These are phyloP conservation scores for Harpalus rubripes DNA, from an alignment of 2,888 invertebrate species.

Conservation along the genomic window DNA sequence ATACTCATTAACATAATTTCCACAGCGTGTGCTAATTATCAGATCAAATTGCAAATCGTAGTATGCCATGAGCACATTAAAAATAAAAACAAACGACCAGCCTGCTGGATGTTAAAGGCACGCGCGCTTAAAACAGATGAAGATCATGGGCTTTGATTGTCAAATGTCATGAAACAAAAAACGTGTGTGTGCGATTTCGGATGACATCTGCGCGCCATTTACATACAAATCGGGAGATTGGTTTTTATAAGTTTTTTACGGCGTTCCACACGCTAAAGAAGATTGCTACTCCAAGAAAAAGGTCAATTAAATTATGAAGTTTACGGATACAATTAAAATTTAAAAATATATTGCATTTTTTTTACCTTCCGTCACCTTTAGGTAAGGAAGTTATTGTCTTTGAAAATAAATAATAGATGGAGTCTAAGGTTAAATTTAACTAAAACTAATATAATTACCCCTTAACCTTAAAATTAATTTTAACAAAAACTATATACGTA, in stretches of 20 bases:
- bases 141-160: constrained; percentile 50
- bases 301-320: neutral
- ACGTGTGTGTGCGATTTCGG: constrained; percentile 13
- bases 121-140: constrained; percentile 29
- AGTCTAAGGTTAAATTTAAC: too few species aligned
- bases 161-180: constrained; percentile 54
- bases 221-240: constrained; percentile 49
- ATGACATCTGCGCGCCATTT: constrained; percentile 61
- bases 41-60: constrained; percentile 24
- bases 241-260: constrained; percentile 13
- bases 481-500: too few species aligned
- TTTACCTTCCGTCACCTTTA: too few species aligned
- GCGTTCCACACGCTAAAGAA: constrained; percentile 2
- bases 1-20: constrained; percentile 2
- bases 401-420: too few species aligned
- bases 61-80: constrained; percentile 14
- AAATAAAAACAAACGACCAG: constrained; percentile 22
- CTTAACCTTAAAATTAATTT: too few species aligned
- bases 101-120: constrained; percentile 20
- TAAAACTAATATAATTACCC: too few species aligned
- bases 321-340: neutral
- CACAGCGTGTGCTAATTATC: constrained; percentile 4
- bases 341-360: neutral
- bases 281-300: neutral
- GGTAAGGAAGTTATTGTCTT: too few species aligned